Percentiles rank a stretch among this genome's conserved stretches.
phyloP scores from a whole-genome alignment of 2,797 vertebrate genomes.

The Leptodactylus fallax region DNA sequence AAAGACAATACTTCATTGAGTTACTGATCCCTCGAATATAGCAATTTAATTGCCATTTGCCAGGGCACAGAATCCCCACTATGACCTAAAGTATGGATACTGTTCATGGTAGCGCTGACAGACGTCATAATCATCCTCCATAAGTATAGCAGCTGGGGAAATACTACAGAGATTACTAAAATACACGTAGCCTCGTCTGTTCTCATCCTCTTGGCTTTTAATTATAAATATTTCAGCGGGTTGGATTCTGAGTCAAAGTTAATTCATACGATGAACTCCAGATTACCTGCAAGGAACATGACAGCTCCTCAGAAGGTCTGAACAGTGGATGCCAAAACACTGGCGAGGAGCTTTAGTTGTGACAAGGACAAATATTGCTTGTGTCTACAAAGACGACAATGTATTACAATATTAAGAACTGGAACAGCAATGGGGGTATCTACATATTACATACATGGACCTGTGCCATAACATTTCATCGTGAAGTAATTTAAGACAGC shows the following conservation, averaged over 20 bases:
- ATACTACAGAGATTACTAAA: neutral
- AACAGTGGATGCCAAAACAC: slow-evolving; percentile 22
- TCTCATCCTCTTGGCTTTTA: slow-evolving; percentile 13
- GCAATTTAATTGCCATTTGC: slow-evolving; percentile 51
- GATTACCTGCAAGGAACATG: slow-evolving; percentile 19
- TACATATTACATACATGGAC: neutral
- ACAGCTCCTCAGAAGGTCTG: slow-evolving; percentile 14
- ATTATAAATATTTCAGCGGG: slow-evolving; percentile 34
- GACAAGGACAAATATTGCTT: slow-evolving; percentile 16
- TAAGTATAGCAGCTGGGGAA: neutral
- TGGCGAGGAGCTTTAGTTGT: neutral
- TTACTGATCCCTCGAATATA: slow-evolving; percentile 68
- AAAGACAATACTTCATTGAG: slow-evolving; percentile 71
- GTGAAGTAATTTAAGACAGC: neutral
- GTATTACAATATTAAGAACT: neutral
- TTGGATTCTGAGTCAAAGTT: slow-evolving; percentile 3
- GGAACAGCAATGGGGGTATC: neutral
- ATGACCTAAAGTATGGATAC: slow-evolving; percentile 32
- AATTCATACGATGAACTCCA: slow-evolving; percentile 19
- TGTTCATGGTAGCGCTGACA: neutral
- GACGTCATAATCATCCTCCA: neutral
- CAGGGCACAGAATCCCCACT: slow-evolving; percentile 40
- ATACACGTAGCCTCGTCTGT: neutral
- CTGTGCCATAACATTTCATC: neutral
- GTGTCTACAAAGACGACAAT: neutral